Conservation (phyloP, 2,888 invertebrate genomes). For the Podotricha telesiphe region DNA sequence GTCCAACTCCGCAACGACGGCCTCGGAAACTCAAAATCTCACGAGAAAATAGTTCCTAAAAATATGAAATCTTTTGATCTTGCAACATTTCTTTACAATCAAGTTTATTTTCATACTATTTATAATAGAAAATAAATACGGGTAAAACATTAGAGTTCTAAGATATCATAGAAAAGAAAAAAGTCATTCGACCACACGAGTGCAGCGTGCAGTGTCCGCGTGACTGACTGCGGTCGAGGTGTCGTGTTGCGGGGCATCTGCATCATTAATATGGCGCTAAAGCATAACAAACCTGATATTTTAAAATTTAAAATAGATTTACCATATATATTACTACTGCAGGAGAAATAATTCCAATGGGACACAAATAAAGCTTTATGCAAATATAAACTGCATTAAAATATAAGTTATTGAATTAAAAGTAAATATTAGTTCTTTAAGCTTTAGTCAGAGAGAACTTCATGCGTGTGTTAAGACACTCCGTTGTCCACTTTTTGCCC, state of each 20-base stretch:
- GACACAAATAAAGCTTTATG: too few species aligned
- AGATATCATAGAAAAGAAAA: constrained; percentile 31
- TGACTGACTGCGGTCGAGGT: constrained; percentile 43
- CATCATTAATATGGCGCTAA: constrained; percentile 38
- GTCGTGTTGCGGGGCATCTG: constrained; percentile 40
- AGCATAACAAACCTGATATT: constrained; percentile 18
- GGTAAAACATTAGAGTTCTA: constrained; percentile 30
- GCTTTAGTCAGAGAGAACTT: too few species aligned
- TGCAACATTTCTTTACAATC: background rate
- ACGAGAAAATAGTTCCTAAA: too few species aligned
- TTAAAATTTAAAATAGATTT: constrained; percentile 6
- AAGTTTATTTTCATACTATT: background rate
- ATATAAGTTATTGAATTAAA: too few species aligned
- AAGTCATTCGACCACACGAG: constrained; percentile 29
- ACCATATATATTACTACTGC: background rate
- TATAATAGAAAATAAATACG: constrained; percentile 23
- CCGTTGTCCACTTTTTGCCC: too few species aligned
- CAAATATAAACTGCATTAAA: too few species aligned
- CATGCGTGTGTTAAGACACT: too few species aligned
- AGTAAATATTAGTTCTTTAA: too few species aligned
- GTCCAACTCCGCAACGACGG: too few species aligned
- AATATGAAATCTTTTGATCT: too few species aligned
- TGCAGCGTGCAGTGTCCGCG: constrained; percentile 34
- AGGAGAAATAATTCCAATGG: background rate
- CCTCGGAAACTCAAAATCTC: too few species aligned